Percentiles rank a stretch among this genome's conserved stretches.
Conservation (phyloP, 2,888 invertebrate genomes). For the Neoscelio sp. region DNA sequence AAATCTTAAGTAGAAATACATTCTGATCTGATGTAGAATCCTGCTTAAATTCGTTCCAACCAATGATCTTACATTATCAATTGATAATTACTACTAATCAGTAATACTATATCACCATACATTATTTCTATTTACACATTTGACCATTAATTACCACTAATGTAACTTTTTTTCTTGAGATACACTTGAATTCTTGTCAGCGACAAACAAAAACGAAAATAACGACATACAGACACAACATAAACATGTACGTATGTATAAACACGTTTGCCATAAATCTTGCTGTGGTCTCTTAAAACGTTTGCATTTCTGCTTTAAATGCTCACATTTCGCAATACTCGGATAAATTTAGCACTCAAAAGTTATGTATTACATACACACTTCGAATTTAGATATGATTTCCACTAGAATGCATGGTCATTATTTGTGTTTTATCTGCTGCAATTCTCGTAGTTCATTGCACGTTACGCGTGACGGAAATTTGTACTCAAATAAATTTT, state of each 20-base stretch:
- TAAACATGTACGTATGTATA: conserved; percentile 51
- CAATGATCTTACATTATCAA: too few relatives aligned
- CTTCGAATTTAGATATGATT: conserved; percentile 51
- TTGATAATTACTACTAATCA: too few relatives aligned
- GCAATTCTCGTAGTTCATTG: conserved; percentile 54
- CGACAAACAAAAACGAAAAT: conserved; percentile 1
- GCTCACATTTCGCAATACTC: conserved; percentile 41
- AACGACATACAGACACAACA: conserved; percentile 41
- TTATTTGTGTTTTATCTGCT: conserved; percentile 56
- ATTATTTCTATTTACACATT: too few relatives aligned
- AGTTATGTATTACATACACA: conserved; percentile 57
- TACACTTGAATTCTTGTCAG: conserved; percentile 8
- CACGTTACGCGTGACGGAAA: conserved; percentile 45
- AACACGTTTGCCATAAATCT: conserved; percentile 54
- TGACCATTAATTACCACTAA: too few relatives aligned
- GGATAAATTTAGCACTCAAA: conserved; percentile 52
- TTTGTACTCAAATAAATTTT: conserved; percentile 48
- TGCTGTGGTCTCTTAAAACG: conserved; percentile 52
- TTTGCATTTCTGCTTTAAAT: conserved; percentile 61
- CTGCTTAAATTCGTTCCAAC: too few relatives aligned
- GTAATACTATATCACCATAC: too few relatives aligned
- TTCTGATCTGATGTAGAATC: too few relatives aligned
- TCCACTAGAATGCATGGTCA: conserved; percentile 54
- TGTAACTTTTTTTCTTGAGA: too few relatives aligned
- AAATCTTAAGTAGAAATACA: too few relatives aligned